These are phyloP conservation scores for Phrynocephalus versicolor DNA, from an alignment of 2,113 vertebrate species.

Conservation along the genomic window DNA sequence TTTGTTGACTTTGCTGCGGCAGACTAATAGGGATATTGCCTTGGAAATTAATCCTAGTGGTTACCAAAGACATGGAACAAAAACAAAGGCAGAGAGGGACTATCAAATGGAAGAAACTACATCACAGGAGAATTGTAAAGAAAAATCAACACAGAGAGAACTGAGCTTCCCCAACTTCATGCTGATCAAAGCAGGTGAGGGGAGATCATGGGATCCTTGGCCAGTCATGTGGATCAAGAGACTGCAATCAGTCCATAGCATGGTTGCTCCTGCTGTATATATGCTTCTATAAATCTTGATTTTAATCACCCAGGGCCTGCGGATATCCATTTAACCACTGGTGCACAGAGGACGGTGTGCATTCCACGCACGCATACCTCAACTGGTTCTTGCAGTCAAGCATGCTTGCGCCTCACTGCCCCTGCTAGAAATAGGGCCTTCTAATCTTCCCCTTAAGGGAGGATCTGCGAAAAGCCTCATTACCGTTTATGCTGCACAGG, in stretches of 20 bases:
- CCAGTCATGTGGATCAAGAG: not conserved
- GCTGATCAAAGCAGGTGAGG: not conserved
- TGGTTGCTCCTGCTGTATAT: constrained; percentile 1
- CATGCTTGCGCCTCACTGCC: not conserved
- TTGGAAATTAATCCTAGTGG: too few species aligned
- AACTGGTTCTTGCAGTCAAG: constrained; percentile 23
- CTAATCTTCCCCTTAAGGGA: constrained; percentile 14
- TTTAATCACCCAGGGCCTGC: constrained; percentile 27
- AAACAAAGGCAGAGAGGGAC: not conserved
- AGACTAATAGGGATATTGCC: too few species aligned
- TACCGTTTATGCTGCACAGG: constrained; percentile 49
- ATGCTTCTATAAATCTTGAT: not conserved
- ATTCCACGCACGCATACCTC: constrained; percentile 10
- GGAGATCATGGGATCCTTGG: constrained; percentile 25
- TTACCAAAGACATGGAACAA: not conserved
- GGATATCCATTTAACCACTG: constrained; percentile 21
- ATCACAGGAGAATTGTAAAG: not conserved
- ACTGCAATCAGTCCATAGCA: not conserved
- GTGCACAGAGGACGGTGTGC: not conserved
- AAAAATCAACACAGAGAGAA: not conserved
- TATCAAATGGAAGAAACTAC: not conserved
- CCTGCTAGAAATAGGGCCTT: constrained; percentile 11
- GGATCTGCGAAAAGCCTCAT: constrained; percentile 47
- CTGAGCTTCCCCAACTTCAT: too few species aligned
- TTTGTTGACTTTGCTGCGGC: too few species aligned